A percentile compares a stretch with the other conserved stretches of the same genome.
Conservation (phyloP, 2,888 invertebrate genomes). For the Lottia gigantea region DNA sequence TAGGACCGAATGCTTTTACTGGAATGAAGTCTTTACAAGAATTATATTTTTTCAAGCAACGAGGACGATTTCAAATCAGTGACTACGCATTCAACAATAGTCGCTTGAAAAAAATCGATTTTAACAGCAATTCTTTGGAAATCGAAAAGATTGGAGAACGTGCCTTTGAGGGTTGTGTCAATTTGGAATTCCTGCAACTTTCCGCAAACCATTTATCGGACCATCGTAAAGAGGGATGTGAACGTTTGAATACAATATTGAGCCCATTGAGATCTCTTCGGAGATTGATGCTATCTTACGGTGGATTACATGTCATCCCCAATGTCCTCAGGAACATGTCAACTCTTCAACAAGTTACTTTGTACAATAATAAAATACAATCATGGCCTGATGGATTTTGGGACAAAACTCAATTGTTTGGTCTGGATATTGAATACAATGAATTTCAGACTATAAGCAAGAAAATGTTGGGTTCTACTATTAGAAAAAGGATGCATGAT, state of each 20-base stretch:
- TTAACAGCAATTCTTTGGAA: neutral
- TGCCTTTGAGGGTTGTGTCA: neutral
- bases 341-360: neutral
- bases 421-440: neutral
- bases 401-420: neutral
- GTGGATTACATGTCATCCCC: neutral
- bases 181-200: neutral
- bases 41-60: neutral
- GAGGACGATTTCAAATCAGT: neutral
- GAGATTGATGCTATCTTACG: neutral
- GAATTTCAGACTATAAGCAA: neutral
- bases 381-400: neutral
- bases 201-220: neutral
- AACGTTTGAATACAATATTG: neutral
- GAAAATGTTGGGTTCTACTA: neutral
- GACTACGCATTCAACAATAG: neutral
- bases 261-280: neutral
- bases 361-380: neutral
- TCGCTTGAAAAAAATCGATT: neutral
- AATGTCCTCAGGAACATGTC: neutral
- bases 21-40: neutral
- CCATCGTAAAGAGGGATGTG: too few species aligned
- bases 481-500: slow-evolving; percentile 45
- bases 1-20: neutral
- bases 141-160: neutral